Conservation (phyloP, 2,113 vertebrate genomes). For the Pipa parva region DNA sequence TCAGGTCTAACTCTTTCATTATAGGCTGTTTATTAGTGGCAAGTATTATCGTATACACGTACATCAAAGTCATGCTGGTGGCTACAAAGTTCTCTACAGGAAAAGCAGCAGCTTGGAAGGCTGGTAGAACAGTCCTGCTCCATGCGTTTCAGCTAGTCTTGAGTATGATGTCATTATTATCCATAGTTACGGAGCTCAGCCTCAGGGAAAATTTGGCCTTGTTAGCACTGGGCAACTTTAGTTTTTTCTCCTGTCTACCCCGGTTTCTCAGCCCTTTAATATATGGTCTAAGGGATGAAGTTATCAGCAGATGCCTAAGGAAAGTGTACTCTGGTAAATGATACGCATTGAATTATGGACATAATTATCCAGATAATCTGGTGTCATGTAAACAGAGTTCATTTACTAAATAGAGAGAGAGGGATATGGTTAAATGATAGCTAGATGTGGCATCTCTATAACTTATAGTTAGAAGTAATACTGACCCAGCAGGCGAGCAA, state of each 20-base stretch:
- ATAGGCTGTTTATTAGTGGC: not conserved
- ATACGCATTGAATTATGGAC: too few species aligned
- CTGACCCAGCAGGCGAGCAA: too few species aligned
- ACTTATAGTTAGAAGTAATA: too few species aligned
- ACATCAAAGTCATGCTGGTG: constrained; percentile 10
- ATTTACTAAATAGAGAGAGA: too few species aligned
- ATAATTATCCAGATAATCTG: too few species aligned
- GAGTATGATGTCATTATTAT: not conserved
- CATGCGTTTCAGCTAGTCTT: constrained; percentile 11
- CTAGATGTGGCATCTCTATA: too few species aligned
- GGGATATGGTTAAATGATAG: too few species aligned
- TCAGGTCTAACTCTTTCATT: not conserved
- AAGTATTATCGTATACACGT: constrained; percentile 17
- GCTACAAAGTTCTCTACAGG: not conserved
- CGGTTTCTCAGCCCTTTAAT: constrained; percentile 29
- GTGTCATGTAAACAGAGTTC: too few species aligned
- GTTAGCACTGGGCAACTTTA: not conserved
- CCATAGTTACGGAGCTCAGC: not conserved
- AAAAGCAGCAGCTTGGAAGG: constrained; percentile 3
- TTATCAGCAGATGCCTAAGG: not conserved
- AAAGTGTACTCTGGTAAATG: not conserved
- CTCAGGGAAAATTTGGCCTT: not conserved
- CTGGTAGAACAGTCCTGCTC: constrained; percentile 11
- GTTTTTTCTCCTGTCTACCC: constrained; percentile 10
- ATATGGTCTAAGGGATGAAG: constrained; percentile 22